Evolutionary conservation across 2,113 vertebrate genomes (phyloP).

Genomic region (Bubo scandiacus): DNA sequence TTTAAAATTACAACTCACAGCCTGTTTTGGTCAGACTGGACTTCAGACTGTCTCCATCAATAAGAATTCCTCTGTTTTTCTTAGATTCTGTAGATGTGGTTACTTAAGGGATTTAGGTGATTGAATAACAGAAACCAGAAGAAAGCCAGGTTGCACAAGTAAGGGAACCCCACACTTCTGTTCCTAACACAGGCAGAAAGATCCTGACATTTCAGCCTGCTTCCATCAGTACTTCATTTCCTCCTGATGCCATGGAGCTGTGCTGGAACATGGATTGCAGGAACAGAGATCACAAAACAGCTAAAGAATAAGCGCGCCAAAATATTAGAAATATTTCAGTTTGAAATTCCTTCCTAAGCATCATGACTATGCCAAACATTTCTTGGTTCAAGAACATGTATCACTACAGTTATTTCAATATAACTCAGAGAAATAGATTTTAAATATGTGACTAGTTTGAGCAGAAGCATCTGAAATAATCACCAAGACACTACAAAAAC

Average conservation of each 20-base stretch:
- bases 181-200: background rate
- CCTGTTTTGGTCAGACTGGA: background rate
- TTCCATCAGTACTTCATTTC: background rate
- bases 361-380: background rate
- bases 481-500: background rate
- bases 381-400: fast-evolving
- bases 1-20: too few relatives aligned
- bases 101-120: background rate
- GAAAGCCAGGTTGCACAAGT: background rate
- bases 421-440: background rate
- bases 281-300: background rate
- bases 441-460: background rate
- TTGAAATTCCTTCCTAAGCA: background rate
- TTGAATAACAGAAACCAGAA: background rate
- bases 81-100: background rate
- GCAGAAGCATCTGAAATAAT: background rate
- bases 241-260: fast-evolving
- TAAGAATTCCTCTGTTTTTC: fast-evolving
- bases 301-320: background rate
- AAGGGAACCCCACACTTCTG: background rate
- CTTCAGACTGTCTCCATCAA: background rate
- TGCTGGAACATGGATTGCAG: background rate
- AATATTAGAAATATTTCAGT: background rate
- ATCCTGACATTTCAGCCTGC: background rate
- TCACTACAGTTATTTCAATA: background rate